phyloP scores from a whole-genome alignment of 2,888 invertebrate species.

The Cephus rjabovi region DNA sequence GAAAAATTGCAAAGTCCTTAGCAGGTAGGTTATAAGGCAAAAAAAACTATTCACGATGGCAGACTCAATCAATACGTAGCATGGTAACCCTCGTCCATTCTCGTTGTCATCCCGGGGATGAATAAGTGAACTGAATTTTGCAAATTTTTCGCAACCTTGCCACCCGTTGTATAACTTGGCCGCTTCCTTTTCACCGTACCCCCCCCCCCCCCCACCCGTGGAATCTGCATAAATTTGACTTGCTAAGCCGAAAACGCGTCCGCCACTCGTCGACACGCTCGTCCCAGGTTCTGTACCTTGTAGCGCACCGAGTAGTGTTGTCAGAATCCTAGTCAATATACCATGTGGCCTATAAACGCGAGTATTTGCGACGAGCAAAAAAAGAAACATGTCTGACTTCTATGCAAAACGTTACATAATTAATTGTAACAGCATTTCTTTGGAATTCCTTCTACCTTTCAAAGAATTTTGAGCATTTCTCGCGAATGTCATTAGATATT shows the following conservation, averaged over 20 bases:
- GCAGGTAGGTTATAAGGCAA: not conserved
- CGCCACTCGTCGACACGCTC: not conserved
- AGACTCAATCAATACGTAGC: not conserved
- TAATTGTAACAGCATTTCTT: not conserved
- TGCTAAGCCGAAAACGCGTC: constrained; percentile 33
- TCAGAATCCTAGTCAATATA: not conserved
- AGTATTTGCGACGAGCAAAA: not conserved
- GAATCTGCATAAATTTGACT: constrained; percentile 62
- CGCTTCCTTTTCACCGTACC: not conserved
- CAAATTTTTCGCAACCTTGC: constrained; percentile 33
- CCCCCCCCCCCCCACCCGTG: not conserved
- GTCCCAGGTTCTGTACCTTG: not conserved
- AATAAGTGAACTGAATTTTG: constrained; percentile 28
- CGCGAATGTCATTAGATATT: not conserved
- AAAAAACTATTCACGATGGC: not conserved
- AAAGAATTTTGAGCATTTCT: not conserved
- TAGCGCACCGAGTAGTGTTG: not conserved
- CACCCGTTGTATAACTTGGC: constrained; percentile 12
- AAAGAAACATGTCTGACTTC: not conserved
- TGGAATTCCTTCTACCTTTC: not conserved
- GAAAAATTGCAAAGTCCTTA: not conserved
- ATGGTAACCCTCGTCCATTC: not conserved
- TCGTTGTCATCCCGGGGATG: not conserved
- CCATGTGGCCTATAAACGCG: not conserved
- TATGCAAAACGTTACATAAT: not conserved